phyloP scores from a whole-genome alignment of 2,888 invertebrate genomes.

The Drosophila longiperda region DNA sequence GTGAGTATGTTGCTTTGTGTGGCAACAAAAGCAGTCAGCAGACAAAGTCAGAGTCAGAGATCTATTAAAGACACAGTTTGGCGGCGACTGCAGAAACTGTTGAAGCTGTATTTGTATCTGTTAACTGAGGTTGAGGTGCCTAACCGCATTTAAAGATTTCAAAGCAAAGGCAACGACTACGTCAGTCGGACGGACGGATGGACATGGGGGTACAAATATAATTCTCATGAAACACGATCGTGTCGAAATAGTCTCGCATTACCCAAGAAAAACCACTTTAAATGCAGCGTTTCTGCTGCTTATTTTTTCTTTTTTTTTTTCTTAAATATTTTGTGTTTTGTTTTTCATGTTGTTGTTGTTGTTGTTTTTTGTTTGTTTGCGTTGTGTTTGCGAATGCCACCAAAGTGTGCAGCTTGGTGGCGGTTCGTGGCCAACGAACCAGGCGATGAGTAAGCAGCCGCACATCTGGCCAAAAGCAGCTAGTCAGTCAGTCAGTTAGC shows the following conservation, averaged over 20 bases:
- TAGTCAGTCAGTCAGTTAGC: conserved; percentile 13
- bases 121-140: conserved; percentile 61
- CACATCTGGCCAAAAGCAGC: conserved; percentile 12
- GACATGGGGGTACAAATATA: conserved; percentile 34
- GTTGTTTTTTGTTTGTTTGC: not conserved
- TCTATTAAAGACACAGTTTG: conserved; percentile 27
- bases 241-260: conserved; percentile 72
- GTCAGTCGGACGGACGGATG: conserved; percentile 8
- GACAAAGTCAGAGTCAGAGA: conserved; percentile 28
- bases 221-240: conserved; percentile 72
- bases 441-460: conserved; percentile 68
- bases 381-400: conserved; percentile 18
- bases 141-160: conserved; percentile 71
- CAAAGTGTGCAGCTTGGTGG: conserved; percentile 26
- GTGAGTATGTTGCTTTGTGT: conserved; percentile 16
- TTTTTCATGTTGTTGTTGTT: conserved; percentile 2
- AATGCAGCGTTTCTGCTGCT: conserved; percentile 35
- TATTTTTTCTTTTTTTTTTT: conserved; percentile 10
- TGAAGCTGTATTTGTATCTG: conserved; percentile 9
- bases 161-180: conserved; percentile 44
- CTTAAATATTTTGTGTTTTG: conserved; percentile 11
- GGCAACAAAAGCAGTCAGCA: conserved; percentile 29
- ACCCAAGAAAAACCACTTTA: conserved; percentile 62
- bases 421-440: conserved; percentile 68
- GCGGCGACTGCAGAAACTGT: conserved; percentile 38